Percentiles rank a stretch among this genome's conserved stretches.
These are phyloP conservation scores for Linnaemya vulpina DNA, from an alignment of 2,888 invertebrate genomes.

Conservation along the genomic window DNA sequence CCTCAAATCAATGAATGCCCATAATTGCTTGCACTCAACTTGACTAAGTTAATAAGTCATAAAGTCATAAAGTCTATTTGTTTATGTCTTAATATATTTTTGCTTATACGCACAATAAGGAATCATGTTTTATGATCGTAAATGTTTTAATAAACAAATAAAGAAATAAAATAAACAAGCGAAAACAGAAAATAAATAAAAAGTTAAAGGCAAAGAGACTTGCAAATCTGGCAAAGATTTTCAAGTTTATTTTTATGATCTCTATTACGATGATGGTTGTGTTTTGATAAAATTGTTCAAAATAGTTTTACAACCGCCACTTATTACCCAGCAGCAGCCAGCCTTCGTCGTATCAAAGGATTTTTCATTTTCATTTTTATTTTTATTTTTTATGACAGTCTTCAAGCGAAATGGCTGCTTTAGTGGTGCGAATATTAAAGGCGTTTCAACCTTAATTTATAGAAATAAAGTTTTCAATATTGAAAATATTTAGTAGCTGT, in stretches of 20 bases:
- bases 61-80: conserved; percentile 54
- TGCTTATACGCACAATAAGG: conserved; percentile 33
- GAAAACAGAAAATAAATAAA: neutral
- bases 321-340: conserved; percentile 13
- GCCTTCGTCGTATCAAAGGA: conserved; percentile 10
- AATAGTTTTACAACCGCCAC: conserved; percentile 40
- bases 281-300: conserved; percentile 51
- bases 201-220: too few relatives aligned
- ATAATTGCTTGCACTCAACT: conserved; percentile 34
- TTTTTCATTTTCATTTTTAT: neutral
- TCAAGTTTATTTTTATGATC: conserved; percentile 53
- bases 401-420: conserved; percentile 2
- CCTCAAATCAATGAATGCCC: conserved; percentile 41
- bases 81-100: conserved; percentile 40
- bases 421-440: neutral
- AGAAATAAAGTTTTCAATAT: neutral
- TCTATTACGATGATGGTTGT: conserved; percentile 42
- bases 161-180: neutral
- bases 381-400: neutral
- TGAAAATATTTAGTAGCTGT: too few relatives aligned
- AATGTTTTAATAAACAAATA: conserved; percentile 49
- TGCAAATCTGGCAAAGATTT: conserved; percentile 27
- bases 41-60: conserved; percentile 36
- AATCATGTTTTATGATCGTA: conserved; percentile 55
- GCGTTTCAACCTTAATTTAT: neutral